phyloP scores from a whole-genome alignment of 2,797 vertebrate species.

The Miichthys miiuy region DNA sequence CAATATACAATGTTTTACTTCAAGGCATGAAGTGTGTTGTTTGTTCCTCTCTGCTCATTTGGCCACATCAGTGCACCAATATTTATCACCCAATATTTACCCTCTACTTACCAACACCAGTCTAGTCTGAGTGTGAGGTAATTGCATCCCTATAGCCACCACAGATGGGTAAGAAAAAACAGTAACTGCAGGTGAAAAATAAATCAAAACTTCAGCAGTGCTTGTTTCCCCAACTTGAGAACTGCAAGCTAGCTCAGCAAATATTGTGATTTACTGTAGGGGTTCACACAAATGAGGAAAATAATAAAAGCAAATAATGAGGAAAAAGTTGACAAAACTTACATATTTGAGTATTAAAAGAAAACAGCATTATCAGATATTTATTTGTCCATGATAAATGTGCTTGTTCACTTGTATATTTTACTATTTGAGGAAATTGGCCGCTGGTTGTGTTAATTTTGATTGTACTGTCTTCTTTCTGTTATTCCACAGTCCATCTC shows the following conservation, averaged over 20 bases:
- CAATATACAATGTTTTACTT: background rate
- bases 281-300: background rate
- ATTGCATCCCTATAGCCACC: background rate
- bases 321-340: background rate
- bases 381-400: background rate
- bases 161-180: background rate
- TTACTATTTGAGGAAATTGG: background rate
- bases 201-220: background rate
- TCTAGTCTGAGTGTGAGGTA: background rate
- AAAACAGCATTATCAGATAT: background rate
- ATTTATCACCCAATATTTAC: background rate
- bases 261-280: background rate
- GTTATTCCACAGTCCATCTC: constrained; percentile 75
- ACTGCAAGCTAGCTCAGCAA: background rate
- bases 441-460: background rate
- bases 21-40: background rate
- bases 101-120: background rate
- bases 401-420: background rate
- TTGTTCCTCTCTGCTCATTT: background rate
- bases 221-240: background rate
- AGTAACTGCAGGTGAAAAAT: background rate
- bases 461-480: constrained; percentile 5
- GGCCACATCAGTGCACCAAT: background rate
- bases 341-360: background rate
- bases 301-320: background rate